Conservation (phyloP, 2,113 vertebrate species). For the Xenopus borealis region DNA sequence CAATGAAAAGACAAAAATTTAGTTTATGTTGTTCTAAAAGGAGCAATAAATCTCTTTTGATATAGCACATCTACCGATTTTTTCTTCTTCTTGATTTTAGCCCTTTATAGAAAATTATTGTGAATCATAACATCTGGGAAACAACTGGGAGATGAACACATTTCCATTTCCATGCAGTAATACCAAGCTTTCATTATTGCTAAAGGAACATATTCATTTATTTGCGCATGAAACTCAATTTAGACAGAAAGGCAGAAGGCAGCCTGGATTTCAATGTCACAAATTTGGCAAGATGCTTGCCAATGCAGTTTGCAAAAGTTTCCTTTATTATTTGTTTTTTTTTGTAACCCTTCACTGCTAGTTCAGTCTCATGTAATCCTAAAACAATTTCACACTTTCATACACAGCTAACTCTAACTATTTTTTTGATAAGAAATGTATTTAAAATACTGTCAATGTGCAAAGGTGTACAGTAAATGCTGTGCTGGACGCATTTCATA, state of each 20-base stretch:
- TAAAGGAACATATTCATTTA: constrained; percentile 57
- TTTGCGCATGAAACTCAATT: constrained; percentile 29
- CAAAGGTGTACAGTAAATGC: background rate
- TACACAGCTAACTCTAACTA: background rate
- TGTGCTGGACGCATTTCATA: background rate
- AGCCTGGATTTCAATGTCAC: constrained; percentile 12
- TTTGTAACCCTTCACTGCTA: background rate
- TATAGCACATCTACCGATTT: constrained; percentile 38
- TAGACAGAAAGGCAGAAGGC: constrained; percentile 19
- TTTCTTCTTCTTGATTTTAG: background rate
- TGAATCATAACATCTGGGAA: constrained; percentile 62
- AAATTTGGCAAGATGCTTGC: constrained; percentile 21
- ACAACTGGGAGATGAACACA: constrained; percentile 55
- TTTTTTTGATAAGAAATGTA: background rate
- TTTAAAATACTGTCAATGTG: background rate
- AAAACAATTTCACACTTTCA: constrained; percentile 11
- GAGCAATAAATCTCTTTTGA: constrained; percentile 62
- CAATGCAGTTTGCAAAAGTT: constrained; percentile 2
- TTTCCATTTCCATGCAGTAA: constrained; percentile 65
- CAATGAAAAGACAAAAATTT: no score
- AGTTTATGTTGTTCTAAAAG: constrained; percentile 58
- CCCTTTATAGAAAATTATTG: constrained; percentile 53
- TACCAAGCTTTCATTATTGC: constrained; percentile 59
- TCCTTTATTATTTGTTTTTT: background rate
- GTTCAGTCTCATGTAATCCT: background rate